Conservation (phyloP, 2,888 invertebrate species). For the Calameuta idolon region DNA sequence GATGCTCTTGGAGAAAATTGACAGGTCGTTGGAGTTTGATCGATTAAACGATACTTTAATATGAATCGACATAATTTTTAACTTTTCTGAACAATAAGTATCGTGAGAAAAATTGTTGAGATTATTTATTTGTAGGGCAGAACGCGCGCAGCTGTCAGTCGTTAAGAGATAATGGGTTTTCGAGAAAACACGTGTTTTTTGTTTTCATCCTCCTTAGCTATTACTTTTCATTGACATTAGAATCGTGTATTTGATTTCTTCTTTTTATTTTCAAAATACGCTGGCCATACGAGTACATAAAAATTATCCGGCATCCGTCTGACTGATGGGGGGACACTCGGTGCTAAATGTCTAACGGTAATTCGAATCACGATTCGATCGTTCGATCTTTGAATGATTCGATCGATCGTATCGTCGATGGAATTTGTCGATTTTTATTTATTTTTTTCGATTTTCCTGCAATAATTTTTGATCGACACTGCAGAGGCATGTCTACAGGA, state of each 20-base stretch:
- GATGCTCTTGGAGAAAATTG: not conserved
- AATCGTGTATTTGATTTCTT: not conserved
- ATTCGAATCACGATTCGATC: slow-evolving; percentile 43
- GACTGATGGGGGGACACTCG: slow-evolving; percentile 14
- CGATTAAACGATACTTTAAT: not conserved
- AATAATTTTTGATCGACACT: not conserved
- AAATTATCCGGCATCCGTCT: not conserved
- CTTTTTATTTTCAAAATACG: not conserved
- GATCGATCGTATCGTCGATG: not conserved
- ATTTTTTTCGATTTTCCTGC: not conserved
- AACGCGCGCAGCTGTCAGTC: not conserved
- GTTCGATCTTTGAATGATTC: slow-evolving; percentile 38
- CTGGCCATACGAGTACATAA: too few relatives aligned
- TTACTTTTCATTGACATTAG: too few relatives aligned
- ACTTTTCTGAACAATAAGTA: too few relatives aligned
- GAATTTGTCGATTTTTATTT: not conserved
- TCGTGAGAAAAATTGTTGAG: not conserved
- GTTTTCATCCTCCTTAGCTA: not conserved
- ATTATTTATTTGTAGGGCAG: not conserved
- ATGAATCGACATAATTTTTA: too few relatives aligned
- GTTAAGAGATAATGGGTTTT: not conserved
- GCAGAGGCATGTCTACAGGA: too few relatives aligned
- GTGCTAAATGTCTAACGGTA: slow-evolving; percentile 45
- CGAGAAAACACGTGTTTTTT: not conserved
- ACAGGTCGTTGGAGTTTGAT: not conserved